Evolutionary conservation across 2,797 vertebrate genomes (phyloP), one percentile per base, ranked within the genome.

Genomic region (Botia kubotai): DNA sequence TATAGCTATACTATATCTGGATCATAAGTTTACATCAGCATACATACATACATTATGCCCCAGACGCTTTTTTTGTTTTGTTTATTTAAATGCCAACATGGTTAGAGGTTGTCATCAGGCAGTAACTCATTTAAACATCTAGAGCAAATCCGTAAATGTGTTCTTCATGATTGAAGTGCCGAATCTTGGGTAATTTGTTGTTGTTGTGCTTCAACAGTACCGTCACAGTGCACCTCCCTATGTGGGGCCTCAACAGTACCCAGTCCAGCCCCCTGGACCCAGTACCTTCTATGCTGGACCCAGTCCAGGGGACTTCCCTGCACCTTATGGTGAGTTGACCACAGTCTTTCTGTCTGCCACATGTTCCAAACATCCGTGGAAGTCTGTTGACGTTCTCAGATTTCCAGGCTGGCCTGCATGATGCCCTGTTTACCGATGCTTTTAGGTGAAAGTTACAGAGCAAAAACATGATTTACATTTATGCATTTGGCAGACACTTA

Each of bases 241-340:
- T 0, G 96, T 99, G 13, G 97, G 96, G 23, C 96, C 97, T 1
- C 97, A 98, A 83, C 98, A 99, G 92, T 99, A 98, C 90, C 95
- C 96, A 0, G 97, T 99, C 67, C 97, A 98, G 79, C 96, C 97
- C 0, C 94, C 97, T 0, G 97, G 96, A 70, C 95, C 97, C 4
- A 95, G 95, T 86, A 95, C 97, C 72, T 99, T 99, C 85, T 99
- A 97, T 88, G 93, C 97, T 80, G 97, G 96, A 83, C 97, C 97
- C 2, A 96, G 96, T 67, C 97, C 97, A 77, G 97, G 97, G 87
- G 98, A 99, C 60, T 99, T 98, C 90, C 93, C 97, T 77, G 90
- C 92, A 87, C 96, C 97, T 79, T 99, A 98, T 0, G 95, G 98
- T 99, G 86, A 96, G 95, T 77, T 72, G 39, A 26, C 46, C 17